Conservation (phyloP, 92 coral and sea anemone species). For the Phymanthus crucifer region DNA sequence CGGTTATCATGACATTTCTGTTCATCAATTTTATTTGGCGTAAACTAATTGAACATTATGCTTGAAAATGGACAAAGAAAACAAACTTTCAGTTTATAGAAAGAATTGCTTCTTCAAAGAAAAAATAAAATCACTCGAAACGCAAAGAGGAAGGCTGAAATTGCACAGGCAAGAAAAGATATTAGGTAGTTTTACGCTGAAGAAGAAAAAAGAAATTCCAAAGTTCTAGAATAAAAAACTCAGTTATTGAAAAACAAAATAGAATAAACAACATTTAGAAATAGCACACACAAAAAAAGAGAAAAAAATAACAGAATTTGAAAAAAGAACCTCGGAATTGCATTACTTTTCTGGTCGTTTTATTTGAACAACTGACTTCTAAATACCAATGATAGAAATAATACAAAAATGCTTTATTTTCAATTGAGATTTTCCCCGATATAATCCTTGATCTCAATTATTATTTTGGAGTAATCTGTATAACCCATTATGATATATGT, state of each 20-base stretch:
- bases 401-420: background rate
- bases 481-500: background rate
- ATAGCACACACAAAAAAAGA: background rate
- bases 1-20: background rate
- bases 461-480: background rate
- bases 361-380: background rate
- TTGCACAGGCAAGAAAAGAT: too few species aligned
- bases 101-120: background rate
- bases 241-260: too few species aligned
- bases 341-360: background rate
- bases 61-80: background rate
- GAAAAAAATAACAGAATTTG: background rate
- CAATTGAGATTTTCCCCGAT: background rate
- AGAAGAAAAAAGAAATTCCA: too few species aligned
- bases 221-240: too few species aligned
- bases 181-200: too few species aligned
- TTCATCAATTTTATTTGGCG: background rate
- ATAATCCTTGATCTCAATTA: background rate
- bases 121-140: too few species aligned
- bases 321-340: background rate
- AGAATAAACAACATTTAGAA: too few species aligned
- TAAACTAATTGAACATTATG: background rate
- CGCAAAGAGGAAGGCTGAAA: too few species aligned
- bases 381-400: background rate
- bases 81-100: background rate